Evolutionary conservation across 2,113 vertebrate genomes (phyloP), one percentile per base, ranked within the genome.

Genomic region (Rhombomys opimus): DNA sequence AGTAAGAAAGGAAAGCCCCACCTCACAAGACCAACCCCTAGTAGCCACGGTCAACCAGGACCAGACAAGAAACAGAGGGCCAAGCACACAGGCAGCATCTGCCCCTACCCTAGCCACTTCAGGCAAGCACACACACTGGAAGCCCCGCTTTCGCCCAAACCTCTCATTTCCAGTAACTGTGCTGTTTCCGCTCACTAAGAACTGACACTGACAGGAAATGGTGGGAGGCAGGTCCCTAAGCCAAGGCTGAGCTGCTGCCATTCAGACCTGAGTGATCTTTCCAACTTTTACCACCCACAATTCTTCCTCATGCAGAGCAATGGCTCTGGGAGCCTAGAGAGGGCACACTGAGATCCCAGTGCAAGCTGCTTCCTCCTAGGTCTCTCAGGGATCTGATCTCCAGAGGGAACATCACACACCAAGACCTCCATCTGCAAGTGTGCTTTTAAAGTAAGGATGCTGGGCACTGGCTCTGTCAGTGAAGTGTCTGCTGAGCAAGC

Each of bases 121-220:
- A 84, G 95, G 95, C 95, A 80, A 86, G 59, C 54, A 95, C 46
- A 65, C 27, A 38, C 46, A 18, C 57, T 61, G 50, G 18, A 9
- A 87, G 59, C 81, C 54, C 75, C 20, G 67, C 75, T 92, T 46
- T 59, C 87, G 96, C 94, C 93, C 80, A 14, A 59, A 84, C 57
- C 95, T 89, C 89, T 88, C 95, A 76, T 80, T 98, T 98, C 97
- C 97, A 97, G 97, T 97, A 97, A 98, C 95, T 35, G 82, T 41
- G 87, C 10, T 63, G 89, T 95, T 96, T 97, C 97, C 92, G 86
- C 86, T 93, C 86, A 41, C 7, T 63, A 67, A 70, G 95, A 82
- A 89, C 70, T 8, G 25, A 96, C 70, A 81, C 85, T 0, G 22
- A 91, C 97, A 94, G 97, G 97, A 98, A 97, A 86, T 15, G n/a